Conservation (phyloP, 2,888 invertebrate genomes). For the Pollenia amentaria region DNA sequence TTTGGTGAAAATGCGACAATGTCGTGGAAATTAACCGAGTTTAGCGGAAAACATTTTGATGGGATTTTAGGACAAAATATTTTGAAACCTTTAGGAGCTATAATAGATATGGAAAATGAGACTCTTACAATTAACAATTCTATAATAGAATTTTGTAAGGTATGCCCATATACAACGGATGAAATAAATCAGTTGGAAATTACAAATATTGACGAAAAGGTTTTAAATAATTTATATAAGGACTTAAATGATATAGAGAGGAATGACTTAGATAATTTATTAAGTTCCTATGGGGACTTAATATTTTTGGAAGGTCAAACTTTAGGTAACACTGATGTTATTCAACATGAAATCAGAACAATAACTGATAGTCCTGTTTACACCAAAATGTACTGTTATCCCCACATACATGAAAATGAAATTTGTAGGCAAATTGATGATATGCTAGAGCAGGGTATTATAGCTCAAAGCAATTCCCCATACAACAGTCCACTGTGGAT, state of each 20-base stretch:
- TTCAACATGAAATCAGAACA: slow-evolving; percentile 40
- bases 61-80: slow-evolving; percentile 52
- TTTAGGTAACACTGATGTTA: slow-evolving; percentile 9
- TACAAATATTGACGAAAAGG: not conserved
- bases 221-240: not conserved
- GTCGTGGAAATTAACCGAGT: slow-evolving; percentile 71
- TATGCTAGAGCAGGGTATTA: slow-evolving; percentile 48
- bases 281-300: not conserved
- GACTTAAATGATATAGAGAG: not conserved
- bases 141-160: not conserved
- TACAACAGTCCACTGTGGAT: slow-evolving; percentile 9
- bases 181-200: slow-evolving; percentile 18
- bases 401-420: slow-evolving; percentile 52
- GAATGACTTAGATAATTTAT: not conserved
- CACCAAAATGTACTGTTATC: slow-evolving; percentile 47
- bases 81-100: slow-evolving; percentile 33
- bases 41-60: slow-evolving; percentile 37
- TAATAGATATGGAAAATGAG: slow-evolving; percentile 42
- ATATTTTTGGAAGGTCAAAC: slow-evolving; percentile 38
- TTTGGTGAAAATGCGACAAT: slow-evolving; percentile 72
- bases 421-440: slow-evolving; percentile 43
- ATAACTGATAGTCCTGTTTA: slow-evolving; percentile 29
- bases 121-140: slow-evolving; percentile 20
- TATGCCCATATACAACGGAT: not conserved
- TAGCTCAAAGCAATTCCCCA: not conserved